Base-by-base conservation (phyloP, 2,888 invertebrate species). In the Hymenopus coronatus region DNA sequence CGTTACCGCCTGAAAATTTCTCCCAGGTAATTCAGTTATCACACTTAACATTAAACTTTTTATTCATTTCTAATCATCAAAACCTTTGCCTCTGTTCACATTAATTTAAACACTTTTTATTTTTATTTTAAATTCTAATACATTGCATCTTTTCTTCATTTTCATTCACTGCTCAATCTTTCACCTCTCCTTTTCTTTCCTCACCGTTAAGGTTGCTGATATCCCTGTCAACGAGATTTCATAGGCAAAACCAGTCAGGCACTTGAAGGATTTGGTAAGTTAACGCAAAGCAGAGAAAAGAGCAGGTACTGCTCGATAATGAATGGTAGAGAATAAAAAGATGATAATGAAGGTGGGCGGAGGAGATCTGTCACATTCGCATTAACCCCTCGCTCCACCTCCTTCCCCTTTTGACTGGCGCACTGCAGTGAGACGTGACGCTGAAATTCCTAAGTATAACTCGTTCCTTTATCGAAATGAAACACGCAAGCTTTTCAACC, bases 321-420 rank as follows among this genome's bases (percentile, higher is more conserved):
- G 86, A 86, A 86, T 86, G 86, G 86, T n/a, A 3, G 28, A 20
- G 86, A 86, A 86, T 54, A 86, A 86, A 86, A 86, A 86, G 86
- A 86, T 86, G 86, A 86, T 86, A 86, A 86, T 86, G 86, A 86
- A 70, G 86, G 81, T 70, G 30, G 86, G 27, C 28, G 30, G 81
- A 85, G 85, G n/a, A 84, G 54, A 70, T 20, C 54, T 70, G 54
- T 70, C 54, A 70, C 54, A 70, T 70, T 70, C 54, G 54, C 54
- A 70, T 70, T 70, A 70, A 70, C 54, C 54, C 54, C 54, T 25
- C 25, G 1, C 54, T 70, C 20, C 25, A 15, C 25, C 54, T 20
- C 25, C 25, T 3, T 40, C 54, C 20, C 54, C 54, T 25, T 33
- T 40, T 70, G 54, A 70, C 54, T 70, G 54, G 54, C 54, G 54